Conservation (phyloP, 2,113 vertebrate genomes). For the Notechis scutatus region DNA sequence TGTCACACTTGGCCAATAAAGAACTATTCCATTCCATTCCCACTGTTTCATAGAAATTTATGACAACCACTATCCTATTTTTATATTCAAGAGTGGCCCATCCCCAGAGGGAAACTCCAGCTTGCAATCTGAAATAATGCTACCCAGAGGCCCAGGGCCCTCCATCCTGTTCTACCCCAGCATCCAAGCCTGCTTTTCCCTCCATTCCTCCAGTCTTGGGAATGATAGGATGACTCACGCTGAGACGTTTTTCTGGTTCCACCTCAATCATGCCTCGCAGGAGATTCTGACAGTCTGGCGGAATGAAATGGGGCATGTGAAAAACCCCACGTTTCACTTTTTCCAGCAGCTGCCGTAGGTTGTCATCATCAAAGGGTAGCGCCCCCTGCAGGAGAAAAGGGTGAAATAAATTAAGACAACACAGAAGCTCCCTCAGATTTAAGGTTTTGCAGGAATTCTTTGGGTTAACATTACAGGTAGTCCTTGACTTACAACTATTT, state of each 20-base stretch:
- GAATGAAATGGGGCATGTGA: constrained; percentile 94
- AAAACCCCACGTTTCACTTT: constrained; percentile 92
- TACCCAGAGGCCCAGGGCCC: neutral
- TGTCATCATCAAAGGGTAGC: constrained; percentile 90
- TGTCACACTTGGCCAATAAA: neutral
- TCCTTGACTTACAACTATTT: neutral
- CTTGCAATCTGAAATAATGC: neutral
- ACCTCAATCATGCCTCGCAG: constrained; percentile 88
- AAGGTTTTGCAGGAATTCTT: neutral
- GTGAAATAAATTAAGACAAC: neutral
- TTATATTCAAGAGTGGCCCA: neutral
- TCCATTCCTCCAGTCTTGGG: neutral
- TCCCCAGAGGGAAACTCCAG: no score
- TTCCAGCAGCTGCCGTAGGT: constrained; percentile 90
- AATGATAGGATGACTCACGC: constrained; percentile 64
- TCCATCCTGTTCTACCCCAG: neutral
- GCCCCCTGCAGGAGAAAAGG: constrained; percentile 73
- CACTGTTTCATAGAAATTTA: no score
- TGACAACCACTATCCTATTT: neutral
- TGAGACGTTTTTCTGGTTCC: constrained; percentile 86
- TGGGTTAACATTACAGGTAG: neutral
- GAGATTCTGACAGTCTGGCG: constrained; percentile 88
- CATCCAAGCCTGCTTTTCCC: no score
- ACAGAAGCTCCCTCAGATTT: neutral
- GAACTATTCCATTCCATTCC: neutral